A percentile compares a stretch with the other conserved stretches of the same genome.
Evolutionary conservation across 2,113 vertebrate genomes (phyloP).

Genomic region (Cheirogaleus medius): DNA sequence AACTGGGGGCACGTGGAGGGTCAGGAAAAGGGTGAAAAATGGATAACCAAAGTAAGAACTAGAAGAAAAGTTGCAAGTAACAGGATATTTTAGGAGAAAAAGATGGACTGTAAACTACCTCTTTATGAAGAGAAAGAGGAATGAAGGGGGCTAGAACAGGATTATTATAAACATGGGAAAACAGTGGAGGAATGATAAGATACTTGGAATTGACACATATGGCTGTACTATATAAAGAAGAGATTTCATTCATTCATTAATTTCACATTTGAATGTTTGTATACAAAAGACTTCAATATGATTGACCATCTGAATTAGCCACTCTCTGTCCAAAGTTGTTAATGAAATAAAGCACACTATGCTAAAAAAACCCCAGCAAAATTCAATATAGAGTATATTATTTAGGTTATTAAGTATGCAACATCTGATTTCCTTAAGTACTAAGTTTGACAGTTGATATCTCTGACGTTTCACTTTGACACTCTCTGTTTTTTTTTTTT

Average conservation of each 20-base stretch:
- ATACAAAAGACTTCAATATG: background rate
- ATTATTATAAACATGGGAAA: background rate
- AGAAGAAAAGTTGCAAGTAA: background rate
- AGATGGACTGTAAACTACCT: background rate
- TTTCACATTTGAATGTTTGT: background rate
- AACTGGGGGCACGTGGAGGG: background rate
- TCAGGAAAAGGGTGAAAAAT: background rate
- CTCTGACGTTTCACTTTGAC: too few relatives aligned
- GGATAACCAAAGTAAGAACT: background rate
- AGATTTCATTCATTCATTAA: background rate
- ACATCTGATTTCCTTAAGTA: too few relatives aligned
- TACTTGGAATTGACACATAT: background rate
- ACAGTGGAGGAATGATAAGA: background rate
- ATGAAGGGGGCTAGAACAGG: background rate
- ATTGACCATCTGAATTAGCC: background rate
- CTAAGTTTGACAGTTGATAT: too few relatives aligned
- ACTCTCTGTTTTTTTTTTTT: too few relatives aligned
- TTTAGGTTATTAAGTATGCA: too few relatives aligned
- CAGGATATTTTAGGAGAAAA: background rate
- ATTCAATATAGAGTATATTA: background rate
- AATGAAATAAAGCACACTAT: slow-evolving; percentile 1
- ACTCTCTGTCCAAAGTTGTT: background rate
- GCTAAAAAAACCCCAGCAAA: background rate
- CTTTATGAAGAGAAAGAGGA: background rate
- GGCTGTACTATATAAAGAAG: background rate